Conservation (phyloP, 2,888 invertebrate genomes). For the Frankliniella intonsa region DNA sequence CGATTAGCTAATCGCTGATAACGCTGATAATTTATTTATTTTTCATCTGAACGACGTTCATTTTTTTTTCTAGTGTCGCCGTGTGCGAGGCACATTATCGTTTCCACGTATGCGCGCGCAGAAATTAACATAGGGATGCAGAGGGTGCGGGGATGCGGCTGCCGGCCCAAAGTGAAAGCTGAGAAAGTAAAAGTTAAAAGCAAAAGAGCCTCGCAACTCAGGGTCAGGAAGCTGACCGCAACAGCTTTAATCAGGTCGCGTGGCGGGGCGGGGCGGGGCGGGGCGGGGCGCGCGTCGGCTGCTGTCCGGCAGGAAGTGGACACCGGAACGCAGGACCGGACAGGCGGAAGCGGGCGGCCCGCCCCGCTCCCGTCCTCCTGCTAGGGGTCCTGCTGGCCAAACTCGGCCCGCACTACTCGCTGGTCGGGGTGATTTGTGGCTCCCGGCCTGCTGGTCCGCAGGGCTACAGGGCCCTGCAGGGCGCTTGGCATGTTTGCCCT, state of each 20-base stretch:
- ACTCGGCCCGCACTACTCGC: no score
- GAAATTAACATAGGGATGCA: not conserved
- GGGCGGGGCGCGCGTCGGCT: not conserved
- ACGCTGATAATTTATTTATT: no score
- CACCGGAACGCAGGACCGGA: slow-evolving; percentile 12
- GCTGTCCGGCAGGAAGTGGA: not conserved
- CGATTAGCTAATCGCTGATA: no score
- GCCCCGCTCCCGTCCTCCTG: not conserved
- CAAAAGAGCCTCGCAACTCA: not conserved
- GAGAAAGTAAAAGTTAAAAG: not conserved
- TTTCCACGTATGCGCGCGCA: not conserved
- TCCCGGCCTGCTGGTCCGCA: no score
- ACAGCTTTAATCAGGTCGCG: slow-evolving; percentile 3
- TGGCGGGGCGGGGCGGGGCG: not conserved
- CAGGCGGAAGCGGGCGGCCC: not conserved
- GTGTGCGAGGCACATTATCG: no score
- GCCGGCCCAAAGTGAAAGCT: not conserved
- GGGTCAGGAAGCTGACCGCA: not conserved
- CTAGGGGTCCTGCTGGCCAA: no score
- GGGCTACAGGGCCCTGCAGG: no score
- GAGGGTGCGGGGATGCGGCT: not conserved
- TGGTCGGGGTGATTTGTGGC: no score
- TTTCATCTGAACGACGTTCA: no score
- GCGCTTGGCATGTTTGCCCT: no score
- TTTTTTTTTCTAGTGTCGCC: not conserved